Evolutionary conservation across 2,888 invertebrate genomes (phyloP).

Genomic region (Cetonia aurata): DNA sequence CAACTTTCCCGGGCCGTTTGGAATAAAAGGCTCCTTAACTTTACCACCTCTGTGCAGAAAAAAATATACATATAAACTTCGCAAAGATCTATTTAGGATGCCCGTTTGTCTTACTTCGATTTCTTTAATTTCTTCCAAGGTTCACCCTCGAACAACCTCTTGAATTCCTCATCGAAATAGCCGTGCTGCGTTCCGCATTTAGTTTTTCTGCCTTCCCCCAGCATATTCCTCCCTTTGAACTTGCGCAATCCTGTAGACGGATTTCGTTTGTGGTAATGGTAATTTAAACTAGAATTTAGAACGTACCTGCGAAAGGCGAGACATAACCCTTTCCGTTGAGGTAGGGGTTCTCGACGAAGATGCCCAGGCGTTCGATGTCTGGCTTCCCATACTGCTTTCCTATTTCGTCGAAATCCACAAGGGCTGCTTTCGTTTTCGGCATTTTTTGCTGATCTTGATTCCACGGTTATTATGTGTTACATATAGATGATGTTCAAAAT

Average conservation of each 20-base stretch:
- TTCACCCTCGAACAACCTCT: conserved; percentile 66
- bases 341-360: conserved; percentile 66
- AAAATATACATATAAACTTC: neutral
- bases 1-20: conserved; percentile 62
- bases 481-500: too few relatives aligned
- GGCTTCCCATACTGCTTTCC: conserved; percentile 59
- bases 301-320: conserved; percentile 56
- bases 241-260: conserved; percentile 41
- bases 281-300: neutral
- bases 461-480: too few relatives aligned
- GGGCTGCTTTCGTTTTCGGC: neutral
- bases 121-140: conserved; percentile 27
- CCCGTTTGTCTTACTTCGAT: neutral
- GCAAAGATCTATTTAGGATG: neutral
- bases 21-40: conserved; percentile 55
- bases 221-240: conserved; percentile 59
- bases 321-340: conserved; percentile 62
- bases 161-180: conserved; percentile 67
- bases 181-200: conserved; percentile 64
- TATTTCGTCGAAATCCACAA: conserved; percentile 5
- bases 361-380: conserved; percentile 65
- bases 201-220: conserved; percentile 61
- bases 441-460: conserved; percentile 2
- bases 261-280: neutral
- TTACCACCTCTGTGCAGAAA: neutral